Conservation (phyloP, 2,888 invertebrate genomes). For the Aphidoletes aphidimyza region DNA sequence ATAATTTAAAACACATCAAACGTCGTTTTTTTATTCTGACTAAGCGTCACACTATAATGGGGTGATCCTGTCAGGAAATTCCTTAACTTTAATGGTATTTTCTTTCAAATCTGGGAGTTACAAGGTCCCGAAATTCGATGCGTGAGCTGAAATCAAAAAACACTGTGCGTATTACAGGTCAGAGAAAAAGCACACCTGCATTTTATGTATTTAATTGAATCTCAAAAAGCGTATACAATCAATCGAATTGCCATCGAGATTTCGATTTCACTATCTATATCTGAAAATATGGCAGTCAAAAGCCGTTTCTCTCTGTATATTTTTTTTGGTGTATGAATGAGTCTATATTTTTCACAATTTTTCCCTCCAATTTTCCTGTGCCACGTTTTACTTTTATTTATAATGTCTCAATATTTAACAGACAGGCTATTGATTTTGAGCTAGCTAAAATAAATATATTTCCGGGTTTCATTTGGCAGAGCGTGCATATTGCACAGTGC, state of each 20-base stretch:
- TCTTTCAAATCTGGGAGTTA: too few species aligned
- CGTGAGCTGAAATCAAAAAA: too few species aligned
- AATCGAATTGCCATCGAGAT: not conserved
- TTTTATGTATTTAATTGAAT: slow-evolving; percentile 31
- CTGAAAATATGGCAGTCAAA: not conserved
- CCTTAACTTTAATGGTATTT: too few species aligned
- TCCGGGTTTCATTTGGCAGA: not conserved
- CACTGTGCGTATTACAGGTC: not conserved
- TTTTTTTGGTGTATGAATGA: too few species aligned
- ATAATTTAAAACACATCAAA: slow-evolving; percentile 25
- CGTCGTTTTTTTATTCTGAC: too few species aligned
- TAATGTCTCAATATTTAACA: slow-evolving; percentile 31
- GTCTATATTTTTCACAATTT: not conserved
- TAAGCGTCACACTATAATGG: too few species aligned
- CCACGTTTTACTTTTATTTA: not conserved
- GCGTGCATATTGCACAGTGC: too few species aligned
- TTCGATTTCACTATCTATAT: not conserved
- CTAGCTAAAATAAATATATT: slow-evolving; percentile 2
- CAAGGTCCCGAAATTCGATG: not conserved
- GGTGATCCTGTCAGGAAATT: too few species aligned
- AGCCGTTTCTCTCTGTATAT: not conserved
- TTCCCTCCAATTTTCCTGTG: not conserved
- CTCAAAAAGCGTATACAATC: not conserved
- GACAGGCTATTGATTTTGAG: slow-evolving; percentile 18
- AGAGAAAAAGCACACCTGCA: slow-evolving; percentile 31